Evolutionary conservation across 2,797 vertebrate species (phyloP).

Genomic region (Crocodylus rhombifer): DNA sequence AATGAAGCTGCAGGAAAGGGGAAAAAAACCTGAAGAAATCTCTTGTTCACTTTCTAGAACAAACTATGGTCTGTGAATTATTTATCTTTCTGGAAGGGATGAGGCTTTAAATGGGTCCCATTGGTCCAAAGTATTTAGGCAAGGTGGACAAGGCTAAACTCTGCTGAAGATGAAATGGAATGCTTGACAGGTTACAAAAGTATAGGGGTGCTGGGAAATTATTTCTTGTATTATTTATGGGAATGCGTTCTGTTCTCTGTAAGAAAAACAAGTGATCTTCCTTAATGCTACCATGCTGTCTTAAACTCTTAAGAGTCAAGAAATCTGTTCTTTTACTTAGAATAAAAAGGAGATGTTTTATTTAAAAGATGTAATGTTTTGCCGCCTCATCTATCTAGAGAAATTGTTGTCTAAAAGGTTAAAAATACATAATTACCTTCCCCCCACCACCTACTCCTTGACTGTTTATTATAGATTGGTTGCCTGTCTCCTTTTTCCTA

Average conservation of each 20-base stretch:
- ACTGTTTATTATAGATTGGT: slow-evolving; percentile 53
- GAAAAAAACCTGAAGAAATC: neutral
- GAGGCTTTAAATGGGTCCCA: neutral
- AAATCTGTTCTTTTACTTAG: slow-evolving; percentile 15
- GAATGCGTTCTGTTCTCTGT: neutral
- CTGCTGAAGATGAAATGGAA: slow-evolving; percentile 23
- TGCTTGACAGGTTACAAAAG: slow-evolving; percentile 32
- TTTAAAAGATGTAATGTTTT: slow-evolving; percentile 53
- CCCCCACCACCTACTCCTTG: slow-evolving; percentile 47
- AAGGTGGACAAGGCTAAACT: slow-evolving; percentile 24
- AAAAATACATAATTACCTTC: slow-evolving; percentile 60
- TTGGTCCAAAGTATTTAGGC: slow-evolving; percentile 9
- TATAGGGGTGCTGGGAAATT: slow-evolving; percentile 1
- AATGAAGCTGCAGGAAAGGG: neutral
- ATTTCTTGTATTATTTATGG: slow-evolving; percentile 50
- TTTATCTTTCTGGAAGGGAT: slow-evolving; percentile 19
- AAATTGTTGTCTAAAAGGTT: slow-evolving; percentile 59
- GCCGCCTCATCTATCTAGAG: slow-evolving; percentile 39
- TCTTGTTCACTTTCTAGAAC: neutral
- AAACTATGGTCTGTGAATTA: slow-evolving; percentile 2
- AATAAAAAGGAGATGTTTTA: slow-evolving; percentile 14
- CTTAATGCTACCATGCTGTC: slow-evolving; percentile 1
- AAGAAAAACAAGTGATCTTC: neutral
- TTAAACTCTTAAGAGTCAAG: slow-evolving; percentile 44
- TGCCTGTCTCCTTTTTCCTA: slow-evolving; percentile 50